A percentile compares a stretch with the other conserved stretches of the same genome.
Evolutionary conservation across 2,797 vertebrate species (phyloP).

Genomic region (Vireo griseus): DNA sequence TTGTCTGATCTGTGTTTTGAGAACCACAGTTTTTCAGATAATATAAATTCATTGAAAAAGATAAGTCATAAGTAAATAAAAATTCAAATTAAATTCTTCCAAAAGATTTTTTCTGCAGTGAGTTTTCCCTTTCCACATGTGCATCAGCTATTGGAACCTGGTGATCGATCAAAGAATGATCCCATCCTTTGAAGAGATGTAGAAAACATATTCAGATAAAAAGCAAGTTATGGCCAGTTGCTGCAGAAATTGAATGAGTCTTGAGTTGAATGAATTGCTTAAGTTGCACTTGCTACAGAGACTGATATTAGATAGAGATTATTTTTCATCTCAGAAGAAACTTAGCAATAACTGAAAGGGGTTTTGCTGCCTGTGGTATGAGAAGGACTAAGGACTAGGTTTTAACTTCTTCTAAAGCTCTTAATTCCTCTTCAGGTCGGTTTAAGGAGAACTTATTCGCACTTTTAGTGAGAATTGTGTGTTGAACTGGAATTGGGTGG

Average conservation of each 20-base stretch:
- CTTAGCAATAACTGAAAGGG: background rate
- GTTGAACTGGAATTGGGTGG: background rate
- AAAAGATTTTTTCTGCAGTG: background rate
- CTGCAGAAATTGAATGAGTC: background rate
- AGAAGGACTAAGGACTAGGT: background rate
- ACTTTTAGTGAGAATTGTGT: background rate
- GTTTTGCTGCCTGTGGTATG: background rate
- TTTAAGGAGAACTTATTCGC: background rate
- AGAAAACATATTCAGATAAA: slow-evolving; percentile 7
- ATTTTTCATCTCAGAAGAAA: background rate
- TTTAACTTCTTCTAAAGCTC: background rate
- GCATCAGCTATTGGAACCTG: background rate
- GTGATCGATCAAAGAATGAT: background rate
- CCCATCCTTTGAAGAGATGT: background rate
- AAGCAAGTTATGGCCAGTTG: background rate
- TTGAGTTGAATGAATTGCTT: background rate
- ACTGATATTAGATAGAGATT: background rate
- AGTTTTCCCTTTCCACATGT: background rate
- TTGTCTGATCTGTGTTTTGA: background rate
- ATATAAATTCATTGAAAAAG: background rate
- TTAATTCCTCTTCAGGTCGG: background rate
- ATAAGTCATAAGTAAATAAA: background rate
- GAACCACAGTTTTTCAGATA: background rate
- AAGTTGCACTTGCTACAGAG: background rate
- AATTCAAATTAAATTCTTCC: background rate